A percentile compares a stretch with the other conserved stretches of the same genome.
Conservation (phyloP, 2,888 invertebrate genomes). For the Ectemnius continuus region DNA sequence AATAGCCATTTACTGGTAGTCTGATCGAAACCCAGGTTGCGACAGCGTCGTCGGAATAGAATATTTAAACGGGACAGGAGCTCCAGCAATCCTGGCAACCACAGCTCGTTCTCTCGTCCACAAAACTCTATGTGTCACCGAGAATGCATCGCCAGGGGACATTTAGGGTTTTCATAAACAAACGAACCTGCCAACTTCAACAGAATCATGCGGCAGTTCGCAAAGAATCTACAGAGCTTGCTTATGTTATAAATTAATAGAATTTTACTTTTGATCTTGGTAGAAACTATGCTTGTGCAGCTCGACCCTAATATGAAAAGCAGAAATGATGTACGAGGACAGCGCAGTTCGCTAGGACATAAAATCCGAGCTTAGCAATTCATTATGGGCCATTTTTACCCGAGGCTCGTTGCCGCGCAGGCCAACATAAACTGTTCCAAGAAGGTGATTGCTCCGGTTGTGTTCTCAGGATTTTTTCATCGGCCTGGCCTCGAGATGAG, state of each 20-base stretch:
- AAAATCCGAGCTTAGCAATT: constrained; percentile 21
- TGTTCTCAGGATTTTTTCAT: constrained; percentile 28
- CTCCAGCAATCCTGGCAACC: constrained; percentile 43
- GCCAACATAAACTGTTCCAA: constrained; percentile 51
- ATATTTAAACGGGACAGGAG: constrained; percentile 52
- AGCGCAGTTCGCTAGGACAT: no score
- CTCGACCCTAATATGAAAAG: no score
- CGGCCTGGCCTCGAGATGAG: constrained; percentile 22
- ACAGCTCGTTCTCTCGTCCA: constrained; percentile 45
- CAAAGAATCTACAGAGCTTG: no score
- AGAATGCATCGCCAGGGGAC: constrained; percentile 42
- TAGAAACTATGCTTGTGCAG: no score
- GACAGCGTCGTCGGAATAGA: constrained; percentile 30
- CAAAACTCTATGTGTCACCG: constrained; percentile 30
- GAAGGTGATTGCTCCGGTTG: constrained; percentile 49
- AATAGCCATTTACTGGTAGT: constrained; percentile 49
- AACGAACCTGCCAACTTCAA: constrained; percentile 16
- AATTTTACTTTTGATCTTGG: no score
- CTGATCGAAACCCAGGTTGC: constrained; percentile 55
- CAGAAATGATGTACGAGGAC: no score
- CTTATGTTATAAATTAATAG: no score
- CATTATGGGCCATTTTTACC: constrained; percentile 23
- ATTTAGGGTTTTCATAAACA: constrained; percentile 46
- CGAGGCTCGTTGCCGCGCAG: background rate
- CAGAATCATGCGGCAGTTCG: no score